Evolutionary conservation across 2,113 vertebrate genomes (phyloP).

Genomic region (Bubo blakistoni): DNA sequence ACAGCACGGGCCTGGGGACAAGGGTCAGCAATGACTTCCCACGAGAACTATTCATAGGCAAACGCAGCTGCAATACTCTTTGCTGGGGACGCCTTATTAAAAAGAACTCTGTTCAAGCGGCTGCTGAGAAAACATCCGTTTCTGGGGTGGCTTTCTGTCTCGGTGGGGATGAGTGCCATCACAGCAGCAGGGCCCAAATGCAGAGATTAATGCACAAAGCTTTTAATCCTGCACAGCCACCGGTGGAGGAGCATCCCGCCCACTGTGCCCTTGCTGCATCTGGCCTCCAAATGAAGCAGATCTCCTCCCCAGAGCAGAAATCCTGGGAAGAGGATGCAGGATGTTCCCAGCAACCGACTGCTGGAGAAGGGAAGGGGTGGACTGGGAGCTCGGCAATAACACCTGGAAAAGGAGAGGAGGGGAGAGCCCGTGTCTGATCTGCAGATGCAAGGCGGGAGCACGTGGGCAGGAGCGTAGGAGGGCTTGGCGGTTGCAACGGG

Average conservation of each 20-base stretch:
- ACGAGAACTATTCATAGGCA: conserved; percentile 18
- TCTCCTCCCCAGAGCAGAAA: neutral
- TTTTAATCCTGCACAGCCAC: conserved; percentile 10
- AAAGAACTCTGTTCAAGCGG: neutral
- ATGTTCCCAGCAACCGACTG: neutral
- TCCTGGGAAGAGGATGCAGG: neutral
- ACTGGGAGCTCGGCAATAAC: neutral
- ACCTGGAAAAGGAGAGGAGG: neutral
- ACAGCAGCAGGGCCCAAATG: neutral
- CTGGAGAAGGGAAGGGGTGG: neutral
- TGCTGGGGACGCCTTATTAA: neutral
- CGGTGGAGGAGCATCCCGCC: neutral
- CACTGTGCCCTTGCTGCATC: neutral
- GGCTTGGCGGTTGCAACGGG: neutral
- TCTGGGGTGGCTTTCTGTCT: neutral
- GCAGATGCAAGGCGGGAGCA: neutral
- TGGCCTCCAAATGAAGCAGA: neutral
- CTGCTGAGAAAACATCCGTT: conserved; percentile 9
- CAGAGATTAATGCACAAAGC: neutral
- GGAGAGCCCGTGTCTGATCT: neutral
- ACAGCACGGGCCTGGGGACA: neutral
- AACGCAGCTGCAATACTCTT: neutral
- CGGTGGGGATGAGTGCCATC: neutral
- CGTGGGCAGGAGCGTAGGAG: neutral
- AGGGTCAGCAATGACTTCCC: conserved; percentile 24